A percentile compares a stretch with the other conserved stretches of the same genome.
Conservation (phyloP, 2,113 vertebrate species). For the Aldabrachelys gigantea region DNA sequence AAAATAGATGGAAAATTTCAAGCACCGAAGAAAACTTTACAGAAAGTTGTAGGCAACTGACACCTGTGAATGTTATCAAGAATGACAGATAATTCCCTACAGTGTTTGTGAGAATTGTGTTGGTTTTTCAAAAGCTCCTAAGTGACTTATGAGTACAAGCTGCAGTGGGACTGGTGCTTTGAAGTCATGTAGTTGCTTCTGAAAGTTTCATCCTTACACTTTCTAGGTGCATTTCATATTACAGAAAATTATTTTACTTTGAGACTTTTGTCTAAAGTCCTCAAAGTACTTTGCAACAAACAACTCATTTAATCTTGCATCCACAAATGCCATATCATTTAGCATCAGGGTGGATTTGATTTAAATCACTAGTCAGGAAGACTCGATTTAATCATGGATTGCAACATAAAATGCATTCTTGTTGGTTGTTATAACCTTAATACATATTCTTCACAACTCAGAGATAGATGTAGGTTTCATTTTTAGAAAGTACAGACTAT, state of each 20-base stretch:
- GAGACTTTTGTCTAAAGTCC: too few species aligned
- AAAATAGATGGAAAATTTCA: background rate
- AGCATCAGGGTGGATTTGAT: background rate
- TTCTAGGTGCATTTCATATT: background rate
- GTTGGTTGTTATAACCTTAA: too few species aligned
- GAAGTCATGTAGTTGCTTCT: fast-evolving
- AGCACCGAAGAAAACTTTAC: background rate
- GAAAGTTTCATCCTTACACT: background rate
- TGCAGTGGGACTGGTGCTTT: background rate
- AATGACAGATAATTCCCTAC: fast-evolving
- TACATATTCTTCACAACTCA: too few species aligned
- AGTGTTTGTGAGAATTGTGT: fast-evolving
- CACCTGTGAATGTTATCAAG: too few species aligned
- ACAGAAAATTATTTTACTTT: background rate
- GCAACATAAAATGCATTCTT: too few species aligned
- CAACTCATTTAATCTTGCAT: too few species aligned
- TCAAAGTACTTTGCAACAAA: too few species aligned
- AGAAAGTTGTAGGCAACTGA: background rate
- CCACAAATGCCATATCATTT: background rate
- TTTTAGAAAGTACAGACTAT: too few species aligned
- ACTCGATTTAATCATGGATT: too few species aligned
- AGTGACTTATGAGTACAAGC: background rate
- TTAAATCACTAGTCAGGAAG: too few species aligned
- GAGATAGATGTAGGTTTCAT: too few species aligned
- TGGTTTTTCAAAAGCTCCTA: background rate